Evolutionary conservation across 2,797 vertebrate species (phyloP).

Genomic region (Cirrhinus mrigala): DNA sequence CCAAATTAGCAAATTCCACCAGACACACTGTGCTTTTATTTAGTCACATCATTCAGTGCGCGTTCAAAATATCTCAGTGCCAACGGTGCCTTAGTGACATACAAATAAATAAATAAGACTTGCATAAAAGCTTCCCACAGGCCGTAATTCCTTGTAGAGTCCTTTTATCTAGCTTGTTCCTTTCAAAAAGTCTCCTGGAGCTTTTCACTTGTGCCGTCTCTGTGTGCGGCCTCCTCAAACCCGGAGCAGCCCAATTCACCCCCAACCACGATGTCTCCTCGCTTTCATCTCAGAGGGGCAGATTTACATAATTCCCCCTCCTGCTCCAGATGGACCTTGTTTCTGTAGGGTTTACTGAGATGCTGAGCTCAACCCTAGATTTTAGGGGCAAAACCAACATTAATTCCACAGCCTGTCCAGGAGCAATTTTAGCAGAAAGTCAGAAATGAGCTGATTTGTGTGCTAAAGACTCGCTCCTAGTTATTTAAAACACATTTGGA

Average conservation of each 20-base stretch:
- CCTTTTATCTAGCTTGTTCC: constrained; percentile 42
- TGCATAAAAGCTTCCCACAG: neutral
- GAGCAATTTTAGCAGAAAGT: constrained; percentile 16
- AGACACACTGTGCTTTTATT: constrained; percentile 13
- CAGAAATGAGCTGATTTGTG: constrained; percentile 3
- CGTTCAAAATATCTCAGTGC: constrained; percentile 13
- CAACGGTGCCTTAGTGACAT: constrained; percentile 1
- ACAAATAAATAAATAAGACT: constrained; percentile 30
- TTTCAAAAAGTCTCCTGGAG: constrained; percentile 44
- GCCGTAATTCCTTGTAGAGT: constrained; percentile 32
- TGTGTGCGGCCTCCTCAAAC: constrained; percentile 18
- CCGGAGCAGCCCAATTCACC: constrained; percentile 26
- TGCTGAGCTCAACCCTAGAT: constrained; percentile 31
- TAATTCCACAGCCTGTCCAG: constrained; percentile 8
- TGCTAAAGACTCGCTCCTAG: constrained; percentile 22
- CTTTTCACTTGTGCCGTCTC: constrained; percentile 16
- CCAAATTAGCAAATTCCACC: constrained; percentile 16
- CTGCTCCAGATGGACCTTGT: constrained; percentile 35
- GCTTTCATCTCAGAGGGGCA: constrained; percentile 46
- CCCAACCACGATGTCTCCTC: neutral
- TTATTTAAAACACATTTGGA: constrained; percentile 50
- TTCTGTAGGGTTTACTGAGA: constrained; percentile 33
- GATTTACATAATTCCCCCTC: constrained; percentile 41
- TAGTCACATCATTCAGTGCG: neutral
- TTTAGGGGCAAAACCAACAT: constrained; percentile 16